Base-by-base conservation (phyloP, 2,888 invertebrate species). In the Chirona hameri region DNA sequence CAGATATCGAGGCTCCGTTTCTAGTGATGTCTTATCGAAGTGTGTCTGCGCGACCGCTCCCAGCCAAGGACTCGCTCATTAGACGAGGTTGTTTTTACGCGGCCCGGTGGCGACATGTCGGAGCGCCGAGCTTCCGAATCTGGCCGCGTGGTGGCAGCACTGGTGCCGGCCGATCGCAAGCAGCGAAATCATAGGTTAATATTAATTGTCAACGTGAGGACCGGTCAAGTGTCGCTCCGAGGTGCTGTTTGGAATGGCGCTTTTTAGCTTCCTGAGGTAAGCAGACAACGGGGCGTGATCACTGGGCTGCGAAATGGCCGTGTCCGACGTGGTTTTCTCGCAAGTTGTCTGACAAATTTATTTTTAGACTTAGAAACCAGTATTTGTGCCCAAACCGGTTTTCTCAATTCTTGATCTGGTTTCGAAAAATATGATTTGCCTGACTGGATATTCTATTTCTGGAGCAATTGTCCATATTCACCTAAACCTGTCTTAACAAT, bases 11-110 rank as follows among this genome's bases (percentile, higher is more conserved):
- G 24, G 24, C 39, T 14, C 46, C 76, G 14, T 76, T 76, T 76
- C 76, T 76, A 39, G 76, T 39, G 76, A 46, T 24, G 76, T 76
- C 76, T 76, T 46, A 46, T 76, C 76, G 39, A 76, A 46, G 39
- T 76, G 76, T 76, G 76, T 76, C 76, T 76, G 76, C 24, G 76
- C 24, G 15, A 21, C 10, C 24, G 76, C 76, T 24, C 24, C 46
- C 76, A 10, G n/a, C 76, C 76, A 76, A 76, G 76, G 76, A 12
- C 46, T 3, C 21, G 24, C 76, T 76, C 76, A 76, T 76, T 76
- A 76, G 76, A 10, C 24, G 18, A 4, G 15, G n/a, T 10, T 76
- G 76, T 76, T 46, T 76, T 76, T 76, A 46, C 46, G 39, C 76
- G 39, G 46, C 76, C 24, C 76, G 76, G 9, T 29, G 14, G 31